These are phyloP conservation scores for Colinus virginianus DNA, from an alignment of 2,113 vertebrate species.

Conservation along the genomic window DNA sequence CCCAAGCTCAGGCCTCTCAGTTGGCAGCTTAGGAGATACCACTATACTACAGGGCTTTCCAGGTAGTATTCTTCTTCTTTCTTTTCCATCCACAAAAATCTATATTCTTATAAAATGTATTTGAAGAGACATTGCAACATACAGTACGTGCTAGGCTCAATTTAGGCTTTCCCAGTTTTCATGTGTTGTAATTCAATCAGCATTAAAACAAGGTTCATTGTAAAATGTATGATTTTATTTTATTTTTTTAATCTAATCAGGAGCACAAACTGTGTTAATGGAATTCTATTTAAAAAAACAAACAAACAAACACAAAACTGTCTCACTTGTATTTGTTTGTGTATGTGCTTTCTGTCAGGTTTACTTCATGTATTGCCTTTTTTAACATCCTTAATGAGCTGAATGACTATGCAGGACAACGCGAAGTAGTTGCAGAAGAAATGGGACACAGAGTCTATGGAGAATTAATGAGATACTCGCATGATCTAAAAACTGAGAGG, in stretches of 20 bases:
- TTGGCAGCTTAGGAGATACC: slow-evolving; percentile 79
- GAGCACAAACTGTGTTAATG: not conserved
- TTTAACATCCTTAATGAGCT: slow-evolving; percentile 95
- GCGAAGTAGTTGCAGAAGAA: slow-evolving; percentile 98
- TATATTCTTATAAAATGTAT: slow-evolving; percentile 58
- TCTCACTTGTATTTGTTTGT: slow-evolving; percentile 34
- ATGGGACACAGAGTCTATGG: slow-evolving; percentile 95
- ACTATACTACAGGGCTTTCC: slow-evolving; percentile 77
- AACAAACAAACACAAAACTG: not conserved
- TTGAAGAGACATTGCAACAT: slow-evolving; percentile 53
- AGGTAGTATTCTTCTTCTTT: slow-evolving; percentile 80
- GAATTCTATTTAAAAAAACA: not conserved
- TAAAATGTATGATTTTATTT: not conserved
- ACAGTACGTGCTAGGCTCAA: slow-evolving; percentile 20
- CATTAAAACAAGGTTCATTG: slow-evolving; percentile 37
- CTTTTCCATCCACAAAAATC: slow-evolving; percentile 71
- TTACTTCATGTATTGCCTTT: slow-evolving; percentile 94
- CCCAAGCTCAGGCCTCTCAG: slow-evolving; percentile 77
- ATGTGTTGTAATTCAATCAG: slow-evolving; percentile 24
- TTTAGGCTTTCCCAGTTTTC: slow-evolving; percentile 38
- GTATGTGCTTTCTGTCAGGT: slow-evolving; percentile 81
- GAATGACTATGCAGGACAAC: slow-evolving; percentile 96
- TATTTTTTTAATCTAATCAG: not conserved
- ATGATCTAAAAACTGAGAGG: slow-evolving; percentile 93
- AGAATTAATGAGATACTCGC: slow-evolving; percentile 95